Conservation (phyloP, 92 coral and sea anemone genomes). For the Epizoanthus fatuus region DNA sequence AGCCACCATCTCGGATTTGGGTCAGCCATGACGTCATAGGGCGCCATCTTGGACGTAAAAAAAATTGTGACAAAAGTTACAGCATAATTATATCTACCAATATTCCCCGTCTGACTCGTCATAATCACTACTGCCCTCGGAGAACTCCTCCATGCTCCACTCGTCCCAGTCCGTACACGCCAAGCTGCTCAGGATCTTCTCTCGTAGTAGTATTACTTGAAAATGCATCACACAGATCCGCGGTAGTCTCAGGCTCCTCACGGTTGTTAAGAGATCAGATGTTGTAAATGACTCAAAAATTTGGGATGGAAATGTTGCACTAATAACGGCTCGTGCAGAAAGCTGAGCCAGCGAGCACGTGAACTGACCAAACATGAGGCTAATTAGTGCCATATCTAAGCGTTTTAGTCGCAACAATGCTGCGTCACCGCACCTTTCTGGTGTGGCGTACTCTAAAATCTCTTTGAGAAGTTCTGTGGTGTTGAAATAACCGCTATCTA, state of each 20-base stretch:
- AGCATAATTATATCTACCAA: slow-evolving; percentile 54
- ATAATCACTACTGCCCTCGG: slow-evolving; percentile 82
- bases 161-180: slow-evolving; percentile 83
- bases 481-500: slow-evolving; percentile 79
- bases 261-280: slow-evolving; percentile 51
- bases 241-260: slow-evolving; percentile 70
- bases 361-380: slow-evolving; percentile 72
- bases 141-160: slow-evolving; percentile 81
- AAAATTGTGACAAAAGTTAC: no score
- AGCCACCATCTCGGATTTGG: no score
- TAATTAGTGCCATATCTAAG: slow-evolving; percentile 58
- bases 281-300: slow-evolving; percentile 64
- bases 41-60: no score
- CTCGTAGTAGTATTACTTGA: slow-evolving; percentile 76
- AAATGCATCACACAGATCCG: slow-evolving; percentile 72
- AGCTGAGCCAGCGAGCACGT: slow-evolving; percentile 75
- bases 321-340: slow-evolving; percentile 69
- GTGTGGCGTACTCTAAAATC: slow-evolving; percentile 72
- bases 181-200: slow-evolving; percentile 71
- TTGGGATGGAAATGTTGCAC: slow-evolving; percentile 38
- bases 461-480: slow-evolving; percentile 73
- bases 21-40: no score
- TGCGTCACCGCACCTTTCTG: slow-evolving; percentile 55
- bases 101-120: slow-evolving; percentile 88
- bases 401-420: slow-evolving; percentile 57